Evolutionary conservation across 2,113 vertebrate species (phyloP), one percentile per base, ranked within the genome.

Genomic region (Otolemur garnettii): DNA sequence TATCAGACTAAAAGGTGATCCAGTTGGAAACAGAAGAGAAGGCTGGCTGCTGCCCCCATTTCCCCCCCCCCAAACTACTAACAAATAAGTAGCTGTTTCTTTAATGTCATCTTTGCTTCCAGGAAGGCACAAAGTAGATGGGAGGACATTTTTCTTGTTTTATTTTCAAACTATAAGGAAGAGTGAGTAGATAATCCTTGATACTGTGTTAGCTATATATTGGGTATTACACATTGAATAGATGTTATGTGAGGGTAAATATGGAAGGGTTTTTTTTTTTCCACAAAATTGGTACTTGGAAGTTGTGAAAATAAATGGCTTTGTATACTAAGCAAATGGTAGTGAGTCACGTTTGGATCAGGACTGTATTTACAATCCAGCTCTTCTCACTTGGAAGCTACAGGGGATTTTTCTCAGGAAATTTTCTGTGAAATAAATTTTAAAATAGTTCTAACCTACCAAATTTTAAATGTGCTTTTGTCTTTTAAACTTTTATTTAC

Each of bases 351-450:
- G 38, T 80, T 59, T 75, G 15, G 18, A 45, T 74, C n/a, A 5
- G 19, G 21, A 81, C 13, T 57, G 79, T n/a, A 72, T 71, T 85
- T 62, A 82, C n/a, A 82, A 75, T 72, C 14, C 22, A 33, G 18
- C 53, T 75, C 35, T 87, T 88, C 71, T 85, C 60, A 22, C 89
- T 74, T 57, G 14, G 11, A 66, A 91, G 8, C 2, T 55, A 30
- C 35, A n/a, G 42, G 21, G 24, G 30, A 55, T 50, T 85, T 75
- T 88, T 89, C 22, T 89, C 45, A 42, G 72, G 26, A 21, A 62
- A 90, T 59, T 88, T 78, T 78, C 24, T 86, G 8, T 91, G 33
- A 91, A 86, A 53, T 64, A 60, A 74, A 91, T 77, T 81, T 80
- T 77, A 72, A 87, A 90, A 87, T 87, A 42, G 60, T 90, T 55